A percentile compares a stretch with the other conserved stretches of the same genome.
Conservation (phyloP, 2,797 vertebrate species). For the Acrossocheilus fasciatus region DNA sequence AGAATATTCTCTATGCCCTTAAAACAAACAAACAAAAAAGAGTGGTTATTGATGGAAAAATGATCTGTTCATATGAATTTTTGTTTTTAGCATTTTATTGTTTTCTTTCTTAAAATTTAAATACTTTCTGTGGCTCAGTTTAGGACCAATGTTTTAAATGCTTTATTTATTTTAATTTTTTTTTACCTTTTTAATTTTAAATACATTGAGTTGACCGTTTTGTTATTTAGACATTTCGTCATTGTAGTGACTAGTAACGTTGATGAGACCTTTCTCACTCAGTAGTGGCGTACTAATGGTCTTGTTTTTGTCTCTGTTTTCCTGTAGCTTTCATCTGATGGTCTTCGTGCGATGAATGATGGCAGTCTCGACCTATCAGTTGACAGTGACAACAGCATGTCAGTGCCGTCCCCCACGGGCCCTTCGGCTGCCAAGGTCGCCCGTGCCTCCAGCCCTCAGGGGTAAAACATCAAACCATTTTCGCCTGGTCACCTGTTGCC, state of each 20-base stretch:
- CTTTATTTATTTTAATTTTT: not conserved
- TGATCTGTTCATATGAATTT: not conserved
- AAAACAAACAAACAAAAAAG: not conserved
- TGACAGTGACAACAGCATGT: constrained; percentile 93
- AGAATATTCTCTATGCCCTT: not conserved
- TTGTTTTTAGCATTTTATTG: not conserved
- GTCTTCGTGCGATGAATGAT: constrained; percentile 83
- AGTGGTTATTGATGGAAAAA: not conserved
- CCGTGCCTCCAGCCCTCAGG: constrained; percentile 83
- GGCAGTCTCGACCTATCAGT: constrained; percentile 87
- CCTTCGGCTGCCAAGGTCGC: constrained; percentile 72
- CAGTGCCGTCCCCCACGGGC: constrained; percentile 88
- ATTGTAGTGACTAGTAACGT: not conserved
- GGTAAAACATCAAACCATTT: constrained; percentile 71
- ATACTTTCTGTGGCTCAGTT: not conserved
- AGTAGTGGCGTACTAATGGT: not conserved
- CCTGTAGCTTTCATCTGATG: constrained; percentile 85
- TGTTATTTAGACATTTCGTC: not conserved
- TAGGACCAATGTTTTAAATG: not conserved
- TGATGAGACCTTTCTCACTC: not conserved
- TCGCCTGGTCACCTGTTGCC: not conserved
- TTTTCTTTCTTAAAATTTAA: not conserved
- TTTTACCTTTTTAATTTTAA: not conserved
- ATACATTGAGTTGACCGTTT: not conserved
- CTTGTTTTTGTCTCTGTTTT: not conserved